These are phyloP conservation scores for Zenarchopterus dispar DNA, from an alignment of 2,797 vertebrate genomes.

Conservation along the genomic window DNA sequence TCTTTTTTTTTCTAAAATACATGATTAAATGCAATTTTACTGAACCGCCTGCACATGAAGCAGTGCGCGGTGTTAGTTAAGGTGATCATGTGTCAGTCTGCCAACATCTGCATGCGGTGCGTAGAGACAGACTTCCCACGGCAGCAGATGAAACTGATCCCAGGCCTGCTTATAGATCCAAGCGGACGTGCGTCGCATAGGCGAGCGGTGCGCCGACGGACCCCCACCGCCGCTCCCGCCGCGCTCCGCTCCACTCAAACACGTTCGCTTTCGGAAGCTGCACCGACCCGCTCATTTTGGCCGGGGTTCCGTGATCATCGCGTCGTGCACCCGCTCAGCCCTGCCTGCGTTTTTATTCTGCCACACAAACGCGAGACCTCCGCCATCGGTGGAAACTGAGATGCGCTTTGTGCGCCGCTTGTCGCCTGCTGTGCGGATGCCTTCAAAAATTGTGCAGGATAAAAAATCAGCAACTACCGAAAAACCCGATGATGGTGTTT, in stretches of 20 bases:
- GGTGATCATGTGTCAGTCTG: neutral
- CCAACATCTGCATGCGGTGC: conserved; percentile 22
- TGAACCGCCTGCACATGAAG: neutral
- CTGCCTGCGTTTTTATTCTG: conserved; percentile 17
- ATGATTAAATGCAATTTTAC: neutral
- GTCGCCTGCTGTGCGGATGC: conserved; percentile 8
- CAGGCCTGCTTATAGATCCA: conserved; percentile 51
- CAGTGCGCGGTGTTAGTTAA: neutral
- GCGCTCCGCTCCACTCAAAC: neutral
- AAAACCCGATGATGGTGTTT: conserved; percentile 6
- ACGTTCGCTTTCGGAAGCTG: neutral
- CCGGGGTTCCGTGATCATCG: conserved; percentile 33
- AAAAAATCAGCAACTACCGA: conserved; percentile 5
- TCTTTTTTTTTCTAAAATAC: neutral
- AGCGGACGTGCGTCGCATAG: conserved; percentile 59
- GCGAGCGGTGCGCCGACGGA: neutral
- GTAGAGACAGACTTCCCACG: conserved; percentile 2
- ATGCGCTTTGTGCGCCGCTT: conserved; percentile 41
- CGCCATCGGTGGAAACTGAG: conserved; percentile 47
- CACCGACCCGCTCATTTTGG: neutral
- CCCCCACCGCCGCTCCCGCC: conserved; percentile 11
- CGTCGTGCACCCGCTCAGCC: conserved; percentile 24
- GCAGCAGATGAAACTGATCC: conserved; percentile 49
- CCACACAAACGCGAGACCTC: conserved; percentile 38
- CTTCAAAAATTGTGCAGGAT: conserved; percentile 29